These are phyloP conservation scores for Scelioninae gen. 1 DNA, from an alignment of 2,888 invertebrate genomes.

Conservation along the genomic window DNA sequence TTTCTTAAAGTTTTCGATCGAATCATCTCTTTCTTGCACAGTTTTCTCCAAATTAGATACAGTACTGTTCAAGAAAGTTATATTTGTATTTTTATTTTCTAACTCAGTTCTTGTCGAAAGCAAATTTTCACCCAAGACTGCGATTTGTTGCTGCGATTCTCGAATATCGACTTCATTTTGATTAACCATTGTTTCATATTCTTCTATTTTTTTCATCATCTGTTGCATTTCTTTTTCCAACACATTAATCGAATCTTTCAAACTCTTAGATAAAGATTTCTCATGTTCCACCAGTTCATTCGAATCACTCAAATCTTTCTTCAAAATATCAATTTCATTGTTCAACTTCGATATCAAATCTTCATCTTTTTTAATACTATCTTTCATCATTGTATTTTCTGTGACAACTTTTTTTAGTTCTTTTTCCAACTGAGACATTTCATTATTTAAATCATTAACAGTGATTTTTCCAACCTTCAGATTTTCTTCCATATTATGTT, in stretches of 20 bases:
- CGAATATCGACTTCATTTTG: too few relatives aligned
- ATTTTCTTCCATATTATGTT: slow-evolving; percentile 53
- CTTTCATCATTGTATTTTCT: slow-evolving; percentile 21
- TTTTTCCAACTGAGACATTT: slow-evolving; percentile 26
- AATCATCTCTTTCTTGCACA: slow-evolving; percentile 21
- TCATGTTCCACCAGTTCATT: too few relatives aligned
- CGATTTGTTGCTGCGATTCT: too few relatives aligned
- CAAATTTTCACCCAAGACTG: neutral
- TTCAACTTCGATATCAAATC: slow-evolving; percentile 32
- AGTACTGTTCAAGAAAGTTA: slow-evolving; percentile 1
- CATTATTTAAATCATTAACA: slow-evolving; percentile 31
- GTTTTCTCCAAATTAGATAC: slow-evolving; percentile 10
- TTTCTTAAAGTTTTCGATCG: slow-evolving; percentile 32
- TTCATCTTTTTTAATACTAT: slow-evolving; percentile 38
- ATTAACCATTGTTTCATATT: too few relatives aligned
- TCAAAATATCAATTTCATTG: slow-evolving; percentile 17
- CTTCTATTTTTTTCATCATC: too few relatives aligned
- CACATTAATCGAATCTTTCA: too few relatives aligned
- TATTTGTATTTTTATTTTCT: slow-evolving; percentile 2
- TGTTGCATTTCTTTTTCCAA: too few relatives aligned
- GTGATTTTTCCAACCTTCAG: slow-evolving; percentile 62
- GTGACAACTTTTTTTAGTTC: slow-evolving; percentile 29
- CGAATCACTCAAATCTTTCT: too few relatives aligned
- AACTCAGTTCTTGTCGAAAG: slow-evolving; percentile 7
- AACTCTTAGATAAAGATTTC: too few relatives aligned